Conservation (phyloP, 2,888 invertebrate genomes). For the Stenodema calcarata region DNA sequence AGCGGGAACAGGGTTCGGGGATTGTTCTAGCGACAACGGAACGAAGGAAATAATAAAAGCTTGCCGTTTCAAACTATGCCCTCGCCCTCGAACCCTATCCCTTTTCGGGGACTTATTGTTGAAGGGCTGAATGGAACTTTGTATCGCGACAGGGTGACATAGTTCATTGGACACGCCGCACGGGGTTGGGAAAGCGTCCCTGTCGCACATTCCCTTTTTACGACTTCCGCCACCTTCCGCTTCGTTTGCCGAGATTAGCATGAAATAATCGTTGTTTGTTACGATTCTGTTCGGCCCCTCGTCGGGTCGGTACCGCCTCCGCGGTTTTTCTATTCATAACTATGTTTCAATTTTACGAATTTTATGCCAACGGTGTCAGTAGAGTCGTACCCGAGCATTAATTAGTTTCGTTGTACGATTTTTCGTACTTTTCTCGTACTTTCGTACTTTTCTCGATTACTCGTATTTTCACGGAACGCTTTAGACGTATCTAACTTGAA, state of each 20-base stretch:
- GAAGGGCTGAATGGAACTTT: background rate
- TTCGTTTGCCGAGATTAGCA: conserved; percentile 22
- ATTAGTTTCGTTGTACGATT: background rate
- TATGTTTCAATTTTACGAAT: background rate
- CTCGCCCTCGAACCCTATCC: background rate
- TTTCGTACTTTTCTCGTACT: no score
- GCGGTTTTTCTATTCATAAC: background rate
- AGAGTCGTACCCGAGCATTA: background rate
- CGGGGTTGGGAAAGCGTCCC: background rate
- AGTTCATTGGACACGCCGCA: background rate
- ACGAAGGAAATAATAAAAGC: background rate
- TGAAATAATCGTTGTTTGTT: background rate
- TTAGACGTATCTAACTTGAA: no score
- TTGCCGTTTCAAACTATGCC: background rate
- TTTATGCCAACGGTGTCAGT: background rate
- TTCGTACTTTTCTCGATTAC: no score
- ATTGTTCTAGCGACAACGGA: background rate
- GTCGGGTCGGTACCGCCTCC: no score
- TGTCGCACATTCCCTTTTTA: background rate
- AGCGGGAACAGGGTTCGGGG: background rate
- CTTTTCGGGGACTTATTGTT: background rate
- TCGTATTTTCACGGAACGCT: no score
- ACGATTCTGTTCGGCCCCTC: no score
- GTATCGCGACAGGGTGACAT: background rate
- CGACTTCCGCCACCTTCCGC: conserved; percentile 23